Base-by-base conservation (phyloP, 1,140 invertebrate genomes). In the Druon quercuslanigerum region DNA sequence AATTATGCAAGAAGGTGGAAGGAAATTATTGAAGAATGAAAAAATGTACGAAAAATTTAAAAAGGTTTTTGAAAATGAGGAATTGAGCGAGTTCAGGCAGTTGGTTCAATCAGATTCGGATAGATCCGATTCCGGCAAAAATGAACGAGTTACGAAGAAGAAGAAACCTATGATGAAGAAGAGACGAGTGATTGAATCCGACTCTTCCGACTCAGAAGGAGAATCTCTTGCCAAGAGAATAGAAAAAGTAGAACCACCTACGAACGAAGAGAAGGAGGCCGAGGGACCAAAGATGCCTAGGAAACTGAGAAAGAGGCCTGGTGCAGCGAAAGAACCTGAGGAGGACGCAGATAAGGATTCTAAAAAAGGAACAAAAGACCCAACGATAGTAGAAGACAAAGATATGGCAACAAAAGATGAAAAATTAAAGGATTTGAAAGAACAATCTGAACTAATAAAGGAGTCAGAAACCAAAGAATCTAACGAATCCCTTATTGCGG, bases 181-280 rank as follows among this genome's bases (percentile, higher is more conserved):
- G 60, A 85, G 85, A 71, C 82, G 82, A 13, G 74, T 87, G 0
- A 88, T 89, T 16, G 73, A 83, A 13, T 89, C 90, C 0, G 87
- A 90, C 4, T 90, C 87, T 73, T 90, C 87, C 3, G 25, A 66
- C 9, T 46, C 60, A 8, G 89, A 90, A 0, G 87, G 89, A n/a
- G 88, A 91, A 20, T 74, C 33, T 70, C 74, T 88, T 1, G 83
- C 87, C 5, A 81, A 84, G 5, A 82, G 80, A 46, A 13, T 87
- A 7, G 73, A 13, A 25, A 72, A 82, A 73, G 40, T 70, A 25
- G 60, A 80, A 51, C 3, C 75, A 12, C 11, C 2, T 7, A 76
- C 25, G 33, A 60, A 7, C 14, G 54, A 72, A 13, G 40, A 73
- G 14, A 57, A 51, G 4, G 51, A 70, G 14, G 70, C 52, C 16